These are phyloP conservation scores for Pandemis corylana DNA, from an alignment of 2,888 invertebrate genomes.

Conservation along the genomic window DNA sequence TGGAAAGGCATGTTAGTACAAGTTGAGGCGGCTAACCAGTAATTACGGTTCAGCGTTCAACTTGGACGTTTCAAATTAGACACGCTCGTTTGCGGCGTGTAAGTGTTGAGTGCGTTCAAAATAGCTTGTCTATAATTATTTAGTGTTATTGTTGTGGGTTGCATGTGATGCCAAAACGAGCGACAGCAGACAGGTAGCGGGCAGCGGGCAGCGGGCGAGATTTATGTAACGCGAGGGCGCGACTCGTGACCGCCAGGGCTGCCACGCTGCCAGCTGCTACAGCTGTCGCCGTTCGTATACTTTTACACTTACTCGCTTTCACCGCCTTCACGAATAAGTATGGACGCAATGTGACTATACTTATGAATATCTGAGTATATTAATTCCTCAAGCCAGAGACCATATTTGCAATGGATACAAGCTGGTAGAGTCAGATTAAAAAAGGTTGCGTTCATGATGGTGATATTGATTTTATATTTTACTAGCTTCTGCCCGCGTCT, in stretches of 20 bases:
- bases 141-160: constrained; percentile 80
- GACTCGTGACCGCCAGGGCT: constrained; percentile 43
- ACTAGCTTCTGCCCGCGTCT: no score
- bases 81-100: constrained; percentile 53
- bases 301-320: neutral
- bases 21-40: neutral
- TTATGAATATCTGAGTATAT: neutral
- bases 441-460: no score
- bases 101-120: constrained; percentile 64
- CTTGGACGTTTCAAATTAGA: constrained; percentile 61
- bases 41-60: constrained; percentile 46
- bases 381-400: no score
- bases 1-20: neutral
- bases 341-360: no score
- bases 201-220: constrained; percentile 57
- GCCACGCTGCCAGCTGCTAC: constrained; percentile 1
- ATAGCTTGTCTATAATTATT: constrained; percentile 81
- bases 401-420: no score
- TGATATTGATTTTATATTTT: no score
- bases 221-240: constrained; percentile 76
- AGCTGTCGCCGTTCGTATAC: neutral
- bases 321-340: neutral
- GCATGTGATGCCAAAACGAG: constrained; percentile 79
- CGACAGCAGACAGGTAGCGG: constrained; percentile 81
- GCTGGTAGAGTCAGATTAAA: no score